phyloP scores from a whole-genome alignment of 2,113 vertebrate genomes.

The Nerophis lumbriciformis region DNA sequence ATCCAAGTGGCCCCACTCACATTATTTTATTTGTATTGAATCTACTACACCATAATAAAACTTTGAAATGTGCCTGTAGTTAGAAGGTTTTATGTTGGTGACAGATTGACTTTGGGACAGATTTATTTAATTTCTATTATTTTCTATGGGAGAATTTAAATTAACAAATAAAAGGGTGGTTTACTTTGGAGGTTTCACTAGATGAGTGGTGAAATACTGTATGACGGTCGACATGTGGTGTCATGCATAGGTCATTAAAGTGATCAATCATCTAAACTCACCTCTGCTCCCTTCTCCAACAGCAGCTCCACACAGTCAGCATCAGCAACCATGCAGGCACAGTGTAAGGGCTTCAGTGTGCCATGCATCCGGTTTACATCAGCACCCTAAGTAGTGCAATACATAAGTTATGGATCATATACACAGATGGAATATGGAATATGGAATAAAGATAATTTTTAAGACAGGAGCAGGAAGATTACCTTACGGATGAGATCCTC shows the following conservation, averaged over 20 bases:
- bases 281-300: conserved; percentile 93
- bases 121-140: too few species aligned
- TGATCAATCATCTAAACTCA: conserved; percentile 43
- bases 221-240: too few species aligned
- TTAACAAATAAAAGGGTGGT: too few species aligned
- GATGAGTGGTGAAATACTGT: too few species aligned
- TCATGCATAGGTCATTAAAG: not conserved
- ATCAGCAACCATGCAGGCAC: conserved; percentile 96
- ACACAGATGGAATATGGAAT: not conserved
- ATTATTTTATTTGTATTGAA: too few species aligned
- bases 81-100: too few species aligned
- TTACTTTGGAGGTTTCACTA: too few species aligned
- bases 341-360: conserved; percentile 92
- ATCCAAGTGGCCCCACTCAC: too few species aligned
- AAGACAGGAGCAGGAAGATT: conserved; percentile 18
- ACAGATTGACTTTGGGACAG: too few species aligned
- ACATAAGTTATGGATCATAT: not conserved
- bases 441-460: not conserved
- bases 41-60: too few species aligned
- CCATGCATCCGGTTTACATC: conserved; percentile 96
- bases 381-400: conserved; percentile 73
- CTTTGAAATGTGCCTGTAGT: too few species aligned
- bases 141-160: too few species aligned
- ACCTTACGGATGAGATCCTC: conserved; percentile 94
- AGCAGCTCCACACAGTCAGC: conserved; percentile 91